phyloP scores from a whole-genome alignment of 2,797 vertebrate species.

The Petrocephalus schoutedeni region DNA sequence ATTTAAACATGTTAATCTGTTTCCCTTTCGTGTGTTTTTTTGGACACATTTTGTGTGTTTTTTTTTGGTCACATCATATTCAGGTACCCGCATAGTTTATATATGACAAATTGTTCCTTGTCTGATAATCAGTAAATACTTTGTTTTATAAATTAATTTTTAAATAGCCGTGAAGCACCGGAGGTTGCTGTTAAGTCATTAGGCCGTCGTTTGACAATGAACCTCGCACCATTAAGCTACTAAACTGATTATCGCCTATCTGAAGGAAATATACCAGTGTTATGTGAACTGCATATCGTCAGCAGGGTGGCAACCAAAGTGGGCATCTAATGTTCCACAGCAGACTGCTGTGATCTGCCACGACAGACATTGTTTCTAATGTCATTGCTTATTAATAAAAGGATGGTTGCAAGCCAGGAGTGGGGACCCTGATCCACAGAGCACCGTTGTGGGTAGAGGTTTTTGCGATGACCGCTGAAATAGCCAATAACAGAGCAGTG shows the following conservation, averaged over 20 bases:
- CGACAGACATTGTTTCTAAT: not conserved
- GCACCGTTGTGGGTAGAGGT: too few species aligned
- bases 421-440: too few species aligned
- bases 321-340: not conserved
- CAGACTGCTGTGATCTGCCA: not conserved
- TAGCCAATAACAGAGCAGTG: too few species aligned
- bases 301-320: not conserved
- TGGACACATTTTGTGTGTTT: not conserved
- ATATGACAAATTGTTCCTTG: not conserved
- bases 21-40: not conserved
- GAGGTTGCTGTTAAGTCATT: not conserved
- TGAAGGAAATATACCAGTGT: not conserved
- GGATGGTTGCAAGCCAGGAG: not conserved
- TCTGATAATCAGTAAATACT: conserved; percentile 13
- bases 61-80: not conserved
- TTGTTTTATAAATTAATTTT: conserved; percentile 16
- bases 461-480: too few species aligned
- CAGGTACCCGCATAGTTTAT: not conserved
- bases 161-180: not conserved
- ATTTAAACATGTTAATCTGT: not conserved
- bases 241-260: conserved; percentile 2
- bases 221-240: conserved; percentile 12
- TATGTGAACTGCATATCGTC: not conserved
- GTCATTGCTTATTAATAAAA: not conserved
- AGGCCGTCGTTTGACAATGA: not conserved